phyloP scores from a whole-genome alignment of 2,113 vertebrate genomes.

The Eurypyga helias region DNA sequence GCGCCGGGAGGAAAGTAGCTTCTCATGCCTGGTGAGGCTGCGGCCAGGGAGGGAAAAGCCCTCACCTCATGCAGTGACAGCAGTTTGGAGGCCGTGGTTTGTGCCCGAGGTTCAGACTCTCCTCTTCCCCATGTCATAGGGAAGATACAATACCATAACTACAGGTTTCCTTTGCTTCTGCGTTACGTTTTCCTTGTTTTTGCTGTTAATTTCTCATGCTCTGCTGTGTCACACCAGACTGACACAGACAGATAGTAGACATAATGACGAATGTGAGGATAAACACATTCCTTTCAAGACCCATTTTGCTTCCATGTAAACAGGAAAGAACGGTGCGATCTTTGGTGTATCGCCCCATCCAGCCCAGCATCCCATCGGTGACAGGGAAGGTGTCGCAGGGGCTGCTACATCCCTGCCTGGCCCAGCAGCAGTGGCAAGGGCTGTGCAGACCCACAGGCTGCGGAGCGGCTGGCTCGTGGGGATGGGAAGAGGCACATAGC shows the following conservation, averaged over 20 bases:
- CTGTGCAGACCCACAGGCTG: background rate
- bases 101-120: background rate
- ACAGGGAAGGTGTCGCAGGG: background rate
- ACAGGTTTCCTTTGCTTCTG: background rate
- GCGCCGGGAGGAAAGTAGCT: background rate
- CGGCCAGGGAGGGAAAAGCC: fast-evolving
- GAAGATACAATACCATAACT: background rate
- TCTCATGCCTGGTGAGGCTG: background rate
- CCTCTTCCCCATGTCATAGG: too few relatives aligned
- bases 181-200: background rate
- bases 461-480: background rate
- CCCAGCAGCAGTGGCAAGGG: background rate
- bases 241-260: background rate
- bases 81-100: fast-evolving
- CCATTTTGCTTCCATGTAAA: background rate
- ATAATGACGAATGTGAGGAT: background rate
- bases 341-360: fast-evolving
- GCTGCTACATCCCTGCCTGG: background rate
- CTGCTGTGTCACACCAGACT: background rate
- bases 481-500: background rate
- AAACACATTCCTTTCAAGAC: background rate
- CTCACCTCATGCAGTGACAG: fast-evolving
- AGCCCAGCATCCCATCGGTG: fast-evolving
- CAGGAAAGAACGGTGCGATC: background rate
- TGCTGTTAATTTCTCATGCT: background rate